Base-by-base conservation (phyloP, 2,113 vertebrate species). In the Dissostichus mawsoni region DNA sequence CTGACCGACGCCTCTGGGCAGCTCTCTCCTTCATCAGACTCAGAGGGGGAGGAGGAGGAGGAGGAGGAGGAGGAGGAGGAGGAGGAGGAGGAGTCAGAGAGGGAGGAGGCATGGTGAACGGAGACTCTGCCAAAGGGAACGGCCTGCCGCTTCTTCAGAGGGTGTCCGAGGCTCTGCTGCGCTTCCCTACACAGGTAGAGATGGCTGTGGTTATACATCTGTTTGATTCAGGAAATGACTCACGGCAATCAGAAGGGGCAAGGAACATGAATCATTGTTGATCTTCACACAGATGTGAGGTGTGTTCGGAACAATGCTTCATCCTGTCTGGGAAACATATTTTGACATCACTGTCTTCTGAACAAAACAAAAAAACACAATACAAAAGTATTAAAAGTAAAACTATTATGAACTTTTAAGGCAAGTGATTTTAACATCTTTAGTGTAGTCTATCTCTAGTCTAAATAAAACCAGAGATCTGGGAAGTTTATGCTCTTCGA, bases 181-280 rank as follows among this genome's bases (percentile, higher is more conserved):
- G 71, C 77, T 96, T 95, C 90, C 94, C 98, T 16, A 97, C 94
- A 64, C 95, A 92, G 97, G 98, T 99, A 84, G 79, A 1, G 11
- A 55, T 47, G 9, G 23, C 45, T 33, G n/a, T 12, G 16, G 47
- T 0, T 1, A 0, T 2, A 13, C 44, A 36, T 18, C 13, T 41
- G 44, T 23, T 9, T 58, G 23, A 25, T 44, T n/a, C 55, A 78
- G 81, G 71, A 84, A 79, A 50, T 74, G 71, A 86, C 33, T 11
- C 66, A 69, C 9, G 11, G 53, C 14, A 2, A 8, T 53, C 57
- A 52, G 8, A 25, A 0, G 7, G 1, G 18, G 25, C 41, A 25
- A 59, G 61, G 57, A 20, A 50, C 14, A n/a, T 48, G 62, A 78
- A 14, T 47, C 64, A 76, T 3, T 58, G 29, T 36, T 53, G 25